Conservation (phyloP, 1,140 invertebrate species). For the Drosophila paulistorum region DNA sequence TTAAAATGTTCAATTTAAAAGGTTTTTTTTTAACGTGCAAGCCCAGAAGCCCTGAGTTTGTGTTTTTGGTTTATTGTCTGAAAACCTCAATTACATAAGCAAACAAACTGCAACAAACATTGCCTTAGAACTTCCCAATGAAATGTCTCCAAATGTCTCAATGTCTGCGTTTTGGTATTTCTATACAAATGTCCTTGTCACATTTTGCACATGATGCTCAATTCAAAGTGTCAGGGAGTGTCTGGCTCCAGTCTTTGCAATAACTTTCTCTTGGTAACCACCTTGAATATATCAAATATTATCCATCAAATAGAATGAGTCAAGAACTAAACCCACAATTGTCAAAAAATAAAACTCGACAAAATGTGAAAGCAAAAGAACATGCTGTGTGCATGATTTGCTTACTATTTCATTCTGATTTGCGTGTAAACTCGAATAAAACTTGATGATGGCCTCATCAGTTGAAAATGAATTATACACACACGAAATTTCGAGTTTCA, state of each 20-base stretch:
- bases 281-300: neutral
- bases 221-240: conserved; percentile 16
- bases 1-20: conserved; percentile 15
- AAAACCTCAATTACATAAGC: conserved; percentile 76
- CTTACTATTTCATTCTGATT: conserved; percentile 20
- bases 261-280: neutral
- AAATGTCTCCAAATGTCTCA: conserved; percentile 9
- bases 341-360: neutral
- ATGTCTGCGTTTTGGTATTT: conserved; percentile 55
- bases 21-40: neutral
- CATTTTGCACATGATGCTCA: conserved; percentile 58
- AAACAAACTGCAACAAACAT: conserved; percentile 80
- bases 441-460: conserved; percentile 20
- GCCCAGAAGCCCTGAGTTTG: neutral
- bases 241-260: neutral
- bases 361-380: conserved; percentile 14
- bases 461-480: conserved; percentile 21
- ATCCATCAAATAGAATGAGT: neutral
- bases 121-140: conserved; percentile 61
- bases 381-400: conserved; percentile 4
- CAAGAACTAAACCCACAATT: neutral
- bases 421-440: conserved; percentile 30
- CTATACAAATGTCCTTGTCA: conserved; percentile 78
- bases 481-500: neutral
- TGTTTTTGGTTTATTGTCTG: conserved; percentile 51